Evolutionary conservation across 2,113 vertebrate species (phyloP).

Genomic region (Sterrhoptilus dennistouni): DNA sequence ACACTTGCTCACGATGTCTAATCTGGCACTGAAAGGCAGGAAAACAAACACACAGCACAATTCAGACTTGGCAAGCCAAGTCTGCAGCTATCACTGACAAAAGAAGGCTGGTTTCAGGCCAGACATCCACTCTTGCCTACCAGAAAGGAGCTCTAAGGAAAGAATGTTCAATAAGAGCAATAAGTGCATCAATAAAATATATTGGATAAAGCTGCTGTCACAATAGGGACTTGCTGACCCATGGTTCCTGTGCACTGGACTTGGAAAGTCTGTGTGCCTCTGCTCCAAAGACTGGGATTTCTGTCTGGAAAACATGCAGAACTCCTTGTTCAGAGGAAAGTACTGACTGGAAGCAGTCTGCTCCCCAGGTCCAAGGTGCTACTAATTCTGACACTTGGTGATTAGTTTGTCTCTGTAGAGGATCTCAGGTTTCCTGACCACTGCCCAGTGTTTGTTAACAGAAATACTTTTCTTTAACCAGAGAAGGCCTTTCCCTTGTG

Average conservation of each 20-base stretch:
- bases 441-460: not conserved
- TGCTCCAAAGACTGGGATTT: not conserved
- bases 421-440: not conserved
- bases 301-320: not conserved
- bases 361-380: not conserved
- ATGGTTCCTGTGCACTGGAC: not conserved
- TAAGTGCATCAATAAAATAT: not conserved
- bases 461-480: not conserved
- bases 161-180: not conserved
- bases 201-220: not conserved
- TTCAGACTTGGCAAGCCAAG: not conserved
- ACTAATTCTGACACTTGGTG: not conserved
- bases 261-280: not conserved
- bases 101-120: not conserved
- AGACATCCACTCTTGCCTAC: not conserved
- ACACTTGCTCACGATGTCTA: not conserved
- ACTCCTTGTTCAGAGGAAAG: not conserved
- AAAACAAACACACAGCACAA: not conserved
- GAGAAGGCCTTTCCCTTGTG: not conserved
- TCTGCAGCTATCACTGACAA: not conserved
- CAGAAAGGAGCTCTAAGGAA: not conserved
- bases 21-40: not conserved
- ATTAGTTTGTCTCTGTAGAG: not conserved
- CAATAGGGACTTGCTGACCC: not conserved
- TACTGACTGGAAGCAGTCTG: not conserved